Conservation (phyloP, 2,888 invertebrate species). For the Epirrita christyi region DNA sequence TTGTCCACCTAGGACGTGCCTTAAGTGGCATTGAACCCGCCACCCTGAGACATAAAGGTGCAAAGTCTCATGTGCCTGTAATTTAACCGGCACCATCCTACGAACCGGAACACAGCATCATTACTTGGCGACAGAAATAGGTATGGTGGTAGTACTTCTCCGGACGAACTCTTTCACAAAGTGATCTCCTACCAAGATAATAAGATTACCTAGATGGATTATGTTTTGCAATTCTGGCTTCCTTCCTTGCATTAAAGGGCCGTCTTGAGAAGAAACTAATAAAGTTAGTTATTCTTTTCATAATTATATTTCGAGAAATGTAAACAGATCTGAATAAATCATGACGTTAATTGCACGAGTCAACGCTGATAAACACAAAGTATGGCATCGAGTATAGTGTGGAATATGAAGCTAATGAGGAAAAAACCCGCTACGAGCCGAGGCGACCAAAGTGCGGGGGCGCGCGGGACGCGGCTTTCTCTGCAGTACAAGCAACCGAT, state of each 20-base stretch:
- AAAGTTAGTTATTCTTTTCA: background rate
- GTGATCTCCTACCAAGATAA: too few species aligned
- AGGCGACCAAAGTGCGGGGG: slow-evolving; percentile 64
- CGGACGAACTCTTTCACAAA: too few species aligned
- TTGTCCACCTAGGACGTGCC: too few species aligned
- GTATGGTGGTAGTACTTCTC: too few species aligned
- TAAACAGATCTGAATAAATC: slow-evolving; percentile 44
- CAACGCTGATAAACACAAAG: slow-evolving; percentile 75
- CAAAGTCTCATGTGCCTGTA: too few species aligned
- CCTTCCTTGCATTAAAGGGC: slow-evolving; percentile 19
- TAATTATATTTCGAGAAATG: slow-evolving; percentile 9
- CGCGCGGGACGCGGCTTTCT: slow-evolving; percentile 82
- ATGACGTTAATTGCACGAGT: slow-evolving; percentile 64
- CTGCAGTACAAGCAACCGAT: slow-evolving; percentile 73
- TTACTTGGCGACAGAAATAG: too few species aligned
- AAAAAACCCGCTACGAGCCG: slow-evolving; percentile 80
- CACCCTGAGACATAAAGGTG: background rate
- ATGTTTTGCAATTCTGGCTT: background rate
- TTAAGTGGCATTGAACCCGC: too few species aligned
- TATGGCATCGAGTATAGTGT: slow-evolving; percentile 68
- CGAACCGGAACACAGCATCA: too few species aligned
- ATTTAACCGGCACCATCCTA: too few species aligned
- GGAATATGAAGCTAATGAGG: slow-evolving; percentile 80
- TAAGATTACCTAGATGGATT: too few species aligned
- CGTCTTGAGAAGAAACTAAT: slow-evolving; percentile 11